phyloP scores from a whole-genome alignment of 2,797 vertebrate species.

The Threskiornis aethiopicus region DNA sequence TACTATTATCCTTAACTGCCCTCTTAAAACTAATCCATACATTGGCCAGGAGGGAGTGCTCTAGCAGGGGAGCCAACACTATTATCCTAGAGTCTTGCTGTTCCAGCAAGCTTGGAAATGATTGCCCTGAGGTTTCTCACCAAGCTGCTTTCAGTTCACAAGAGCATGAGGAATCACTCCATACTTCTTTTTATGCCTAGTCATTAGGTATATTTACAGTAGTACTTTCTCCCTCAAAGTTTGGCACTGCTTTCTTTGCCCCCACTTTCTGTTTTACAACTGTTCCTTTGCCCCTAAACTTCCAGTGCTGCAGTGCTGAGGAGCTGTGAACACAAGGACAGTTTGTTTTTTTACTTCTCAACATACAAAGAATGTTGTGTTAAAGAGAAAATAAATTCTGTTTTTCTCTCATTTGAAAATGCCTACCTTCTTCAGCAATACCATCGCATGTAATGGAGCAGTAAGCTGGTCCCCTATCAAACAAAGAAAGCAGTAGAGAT shows the following conservation, averaged over 20 bases:
- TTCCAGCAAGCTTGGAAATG: conserved; percentile 55
- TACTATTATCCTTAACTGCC: conserved; percentile 15
- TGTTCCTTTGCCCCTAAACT: conserved; percentile 41
- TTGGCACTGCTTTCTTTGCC: conserved; percentile 46
- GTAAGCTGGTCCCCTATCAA: conserved; percentile 46
- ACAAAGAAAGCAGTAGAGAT: conserved; percentile 54
- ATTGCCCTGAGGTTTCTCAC: conserved; percentile 48
- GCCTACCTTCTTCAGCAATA: conserved; percentile 25
- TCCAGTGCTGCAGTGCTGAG: not conserved
- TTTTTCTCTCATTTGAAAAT: conserved; percentile 34
- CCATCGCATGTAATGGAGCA: conserved; percentile 46
- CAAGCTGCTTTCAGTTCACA: conserved; percentile 25
- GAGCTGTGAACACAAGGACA: conserved; percentile 25
- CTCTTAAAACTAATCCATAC: not conserved
- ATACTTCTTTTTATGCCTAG: conserved; percentile 30
- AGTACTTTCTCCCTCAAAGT: conserved; percentile 32
- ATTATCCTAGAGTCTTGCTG: not conserved
- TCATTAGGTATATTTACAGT: conserved; percentile 56
- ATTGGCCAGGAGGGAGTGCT: conserved; percentile 61
- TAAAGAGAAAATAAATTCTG: conserved; percentile 51
- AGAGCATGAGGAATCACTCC: conserved; percentile 21
- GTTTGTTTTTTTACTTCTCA: conserved; percentile 43
- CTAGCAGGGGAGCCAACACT: not conserved
- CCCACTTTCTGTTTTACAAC: conserved; percentile 17
- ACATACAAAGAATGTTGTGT: conserved; percentile 54